Conservation (phyloP, 2,888 invertebrate genomes). For the Gymnosoma rotundatum region DNA sequence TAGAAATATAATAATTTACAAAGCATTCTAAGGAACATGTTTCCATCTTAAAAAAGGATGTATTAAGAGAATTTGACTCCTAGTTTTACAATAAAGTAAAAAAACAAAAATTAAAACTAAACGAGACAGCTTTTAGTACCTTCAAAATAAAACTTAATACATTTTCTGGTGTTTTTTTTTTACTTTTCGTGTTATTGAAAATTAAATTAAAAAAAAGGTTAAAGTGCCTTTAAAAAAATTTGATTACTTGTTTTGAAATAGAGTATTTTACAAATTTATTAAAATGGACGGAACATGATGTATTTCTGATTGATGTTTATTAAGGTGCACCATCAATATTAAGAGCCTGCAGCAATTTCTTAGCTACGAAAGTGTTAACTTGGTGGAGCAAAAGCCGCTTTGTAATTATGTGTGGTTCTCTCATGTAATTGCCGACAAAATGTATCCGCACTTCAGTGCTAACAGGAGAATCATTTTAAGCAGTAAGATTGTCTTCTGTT, state of each 20-base stretch:
- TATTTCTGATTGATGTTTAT: slow-evolving; percentile 46
- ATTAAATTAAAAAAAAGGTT: background rate
- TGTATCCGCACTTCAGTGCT: slow-evolving; percentile 44
- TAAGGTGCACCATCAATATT: slow-evolving; percentile 65
- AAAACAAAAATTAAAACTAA: no score
- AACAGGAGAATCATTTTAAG: slow-evolving; percentile 39
- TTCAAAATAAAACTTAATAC: slow-evolving; percentile 17
- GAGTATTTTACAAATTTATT: slow-evolving; percentile 28
- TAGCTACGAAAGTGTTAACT: slow-evolving; percentile 82
- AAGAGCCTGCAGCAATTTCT: slow-evolving; percentile 76
- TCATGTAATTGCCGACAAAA: slow-evolving; percentile 77
- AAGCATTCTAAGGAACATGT: slow-evolving; percentile 35
- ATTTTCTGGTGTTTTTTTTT: slow-evolving; percentile 42
- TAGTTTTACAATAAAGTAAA: no score
- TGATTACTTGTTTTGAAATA: slow-evolving; percentile 16
- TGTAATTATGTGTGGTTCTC: slow-evolving; percentile 80
- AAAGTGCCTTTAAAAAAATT: background rate
- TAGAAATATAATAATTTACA: slow-evolving; percentile 32
- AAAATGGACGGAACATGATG: slow-evolving; percentile 27
- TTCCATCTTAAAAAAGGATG: slow-evolving; percentile 27
- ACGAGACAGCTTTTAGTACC: no score
- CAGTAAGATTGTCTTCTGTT: slow-evolving; percentile 36
- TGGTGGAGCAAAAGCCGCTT: slow-evolving; percentile 80
- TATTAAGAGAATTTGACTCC: slow-evolving; percentile 2
- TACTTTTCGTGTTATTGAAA: background rate